These are phyloP conservation scores for Eulemur albifrons DNA, from an alignment of 2,797 vertebrate species.

Conservation along the genomic window DNA sequence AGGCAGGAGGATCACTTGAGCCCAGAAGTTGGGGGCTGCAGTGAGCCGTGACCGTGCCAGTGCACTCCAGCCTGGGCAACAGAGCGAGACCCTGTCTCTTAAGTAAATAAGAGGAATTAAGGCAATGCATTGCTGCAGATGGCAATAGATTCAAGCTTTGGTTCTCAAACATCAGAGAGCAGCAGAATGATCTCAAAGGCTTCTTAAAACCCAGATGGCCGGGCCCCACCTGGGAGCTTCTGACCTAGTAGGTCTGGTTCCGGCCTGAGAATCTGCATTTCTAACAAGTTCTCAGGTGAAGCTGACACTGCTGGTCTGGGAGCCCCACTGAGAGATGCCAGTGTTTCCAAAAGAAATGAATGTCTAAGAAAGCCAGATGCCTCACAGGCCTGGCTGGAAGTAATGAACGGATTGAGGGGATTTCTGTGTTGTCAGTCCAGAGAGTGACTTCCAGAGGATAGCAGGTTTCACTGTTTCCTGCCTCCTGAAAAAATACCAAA, in stretches of 20 bases:
- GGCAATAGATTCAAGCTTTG: neutral
- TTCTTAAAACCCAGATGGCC: neutral
- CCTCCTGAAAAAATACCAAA: neutral
- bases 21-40: neutral
- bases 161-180: neutral
- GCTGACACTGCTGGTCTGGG: neutral
- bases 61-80: neutral
- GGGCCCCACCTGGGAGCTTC: neutral
- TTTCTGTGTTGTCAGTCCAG: neutral
- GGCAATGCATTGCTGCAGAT: neutral
- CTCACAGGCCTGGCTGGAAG: neutral
- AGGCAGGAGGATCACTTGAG: neutral
- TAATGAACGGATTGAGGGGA: neutral
- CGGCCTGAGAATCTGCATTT: neutral
- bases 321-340: neutral
- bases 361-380: neutral
- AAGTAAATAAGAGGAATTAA: neutral
- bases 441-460: neutral
- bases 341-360: neutral
- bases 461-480: neutral
- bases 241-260: neutral
- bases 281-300: neutral
- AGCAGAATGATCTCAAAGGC: neutral
- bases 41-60: neutral
- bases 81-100: neutral